These are phyloP conservation scores for Cheilosia grossa DNA, from an alignment of 2,888 invertebrate species.

Conservation along the genomic window DNA sequence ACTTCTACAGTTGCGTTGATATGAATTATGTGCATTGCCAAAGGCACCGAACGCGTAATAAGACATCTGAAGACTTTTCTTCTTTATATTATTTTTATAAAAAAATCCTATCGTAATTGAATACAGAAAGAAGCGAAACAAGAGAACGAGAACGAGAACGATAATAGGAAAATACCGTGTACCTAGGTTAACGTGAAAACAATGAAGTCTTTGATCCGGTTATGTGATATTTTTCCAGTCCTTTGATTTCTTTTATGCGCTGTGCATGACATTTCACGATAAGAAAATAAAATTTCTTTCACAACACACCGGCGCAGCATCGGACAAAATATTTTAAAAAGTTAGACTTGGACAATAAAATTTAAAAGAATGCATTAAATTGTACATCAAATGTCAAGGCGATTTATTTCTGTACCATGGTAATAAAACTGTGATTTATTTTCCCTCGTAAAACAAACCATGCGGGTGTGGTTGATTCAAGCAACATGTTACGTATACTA, in stretches of 20 bases:
- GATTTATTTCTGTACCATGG: not conserved
- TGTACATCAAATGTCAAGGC: constrained; percentile 11
- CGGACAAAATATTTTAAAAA: not conserved
- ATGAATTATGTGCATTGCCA: constrained; percentile 25
- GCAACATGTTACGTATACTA: constrained; percentile 9
- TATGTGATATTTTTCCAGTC: constrained; percentile 56
- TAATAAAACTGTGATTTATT: constrained; percentile 5
- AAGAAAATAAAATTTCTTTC: constrained; percentile 44
- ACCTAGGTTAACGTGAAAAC: constrained; percentile 49
- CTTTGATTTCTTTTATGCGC: constrained; percentile 50
- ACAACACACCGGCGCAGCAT: constrained; percentile 22
- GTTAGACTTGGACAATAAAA: constrained; percentile 23
- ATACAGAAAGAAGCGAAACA: constrained; percentile 2
- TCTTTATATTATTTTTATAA: not conserved
- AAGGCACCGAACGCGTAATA: constrained; percentile 4
- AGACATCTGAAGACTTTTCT: constrained; percentile 5
- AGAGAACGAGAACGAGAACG: not conserved
- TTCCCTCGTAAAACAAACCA: not conserved
- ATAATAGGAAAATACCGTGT: constrained; percentile 18
- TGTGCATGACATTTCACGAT: constrained; percentile 65
- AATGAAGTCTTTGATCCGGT: constrained; percentile 63
- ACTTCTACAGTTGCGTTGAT: not conserved
- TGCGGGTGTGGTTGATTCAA: not conserved
- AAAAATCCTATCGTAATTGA: not conserved
- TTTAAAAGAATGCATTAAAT: constrained; percentile 1